Evolutionary conservation across 1,140 invertebrate species (phyloP), one percentile per base, ranked within the genome.

Genomic region (Maniola jurtina): DNA sequence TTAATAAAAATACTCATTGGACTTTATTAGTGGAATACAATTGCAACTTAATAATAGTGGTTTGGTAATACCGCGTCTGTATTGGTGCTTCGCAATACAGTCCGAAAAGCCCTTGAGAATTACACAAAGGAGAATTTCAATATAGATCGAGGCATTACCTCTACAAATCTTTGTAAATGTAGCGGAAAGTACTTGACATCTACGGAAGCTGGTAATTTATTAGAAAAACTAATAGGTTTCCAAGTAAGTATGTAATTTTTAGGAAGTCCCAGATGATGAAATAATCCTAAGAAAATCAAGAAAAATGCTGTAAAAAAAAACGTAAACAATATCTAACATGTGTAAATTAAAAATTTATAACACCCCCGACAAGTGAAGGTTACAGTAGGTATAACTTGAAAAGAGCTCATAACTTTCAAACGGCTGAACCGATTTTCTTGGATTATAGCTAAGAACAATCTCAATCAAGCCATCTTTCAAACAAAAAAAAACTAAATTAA

Each of bases 141-240:
- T 14, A 14, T 8, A 3, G 50, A 25, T 54, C 7, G 50, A 54
- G 50, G 50, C 15, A 34, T 54, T 54, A 3, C 33, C 16, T 11
- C 33, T 10, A 54, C 50, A 54, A 54, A 54, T 54, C 50, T 7
- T 54, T 54, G 33, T 54, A 54, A 54, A 54, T 54, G 14, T 54
- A 54, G 50, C 50, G 50, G 16, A 54, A 34, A 54, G 33, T 16
- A n/a, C 50, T 54, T 16, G 16, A 54, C 16, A 54, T 54, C 50
- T 5, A 54, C 50, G 50, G 33, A 54, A 54, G 25, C 50, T 54
- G 25, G 16, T 25, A 50, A 50, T 50, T 50, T 50, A 50, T 54
- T 33, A 34, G 50, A 54, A 33, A 33, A 7, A 54, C 16, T 54
- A 54, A 54, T 54, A 54, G 50, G 10, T 54, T 54, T 34, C 7